Base-by-base conservation (phyloP, 92 coral and sea anemone species). In the Metridium senile region DNA sequence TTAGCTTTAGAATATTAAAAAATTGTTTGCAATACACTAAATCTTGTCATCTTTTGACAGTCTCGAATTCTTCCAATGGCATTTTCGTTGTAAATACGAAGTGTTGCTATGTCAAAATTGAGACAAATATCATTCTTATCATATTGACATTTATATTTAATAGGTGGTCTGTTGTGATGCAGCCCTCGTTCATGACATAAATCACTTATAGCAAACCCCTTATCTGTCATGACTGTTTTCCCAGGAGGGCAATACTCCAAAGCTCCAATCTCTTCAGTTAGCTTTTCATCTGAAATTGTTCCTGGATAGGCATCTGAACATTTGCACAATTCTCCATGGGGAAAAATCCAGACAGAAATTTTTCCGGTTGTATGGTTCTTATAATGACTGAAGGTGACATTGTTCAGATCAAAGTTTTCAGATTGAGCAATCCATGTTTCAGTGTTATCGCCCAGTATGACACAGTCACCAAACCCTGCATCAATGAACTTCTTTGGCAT, bases 321-420 rank as follows among this genome's bases (percentile, higher is more conserved):
- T 58, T 64, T 73, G 75, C 80, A 81, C 21, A 81, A 53, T 51
- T 52, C 67, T 4, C 86, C 85, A 72, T 72, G 77, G 49, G 83
- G 80, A 62, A 71, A 63, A 9, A 71, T 81, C 90, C 86, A 86
- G 11, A 81, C 75, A n/a, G 80, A 71, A 34, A 76, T 43, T 76
- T 81, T 81, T 4, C 86, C 86, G 21, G 90, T 85, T 11, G 89
- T 85, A 65, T 76, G 90, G 56, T 86, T 82, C 58, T 86, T 86
- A 68, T 86, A 71, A 53, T 81, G 80, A 65, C 81, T 71, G 76
- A 82, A 82, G 43, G 91, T 87, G 27, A 82, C 23, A 66, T 82
- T 82, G 63, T 87, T 87, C 35, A 76, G 39, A 6, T 86, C 87
- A 72, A 62, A 87, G 45, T 82, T 87, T 66, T 87, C 84, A 39